These are phyloP conservation scores for Odobenus rosmarus DNA, from an alignment of 2,113 vertebrate genomes.

Conservation along the genomic window DNA sequence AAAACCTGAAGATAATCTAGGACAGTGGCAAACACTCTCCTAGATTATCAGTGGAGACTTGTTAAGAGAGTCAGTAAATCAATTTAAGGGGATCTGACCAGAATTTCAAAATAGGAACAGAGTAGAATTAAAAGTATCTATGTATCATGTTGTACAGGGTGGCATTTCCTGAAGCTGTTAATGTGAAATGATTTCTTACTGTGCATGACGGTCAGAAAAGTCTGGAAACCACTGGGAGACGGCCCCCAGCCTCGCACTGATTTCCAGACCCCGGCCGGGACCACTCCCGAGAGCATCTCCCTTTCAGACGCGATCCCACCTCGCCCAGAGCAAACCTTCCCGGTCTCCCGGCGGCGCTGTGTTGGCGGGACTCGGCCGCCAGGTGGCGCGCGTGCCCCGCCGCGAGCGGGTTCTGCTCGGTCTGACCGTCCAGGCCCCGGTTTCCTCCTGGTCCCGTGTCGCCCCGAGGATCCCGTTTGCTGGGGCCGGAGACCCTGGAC, in stretches of 20 bases:
- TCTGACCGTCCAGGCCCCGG: fast-evolving
- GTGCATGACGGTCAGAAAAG: neutral
- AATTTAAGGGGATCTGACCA: neutral
- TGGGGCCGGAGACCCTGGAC: neutral
- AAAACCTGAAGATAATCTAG: neutral
- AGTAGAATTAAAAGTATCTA: neutral
- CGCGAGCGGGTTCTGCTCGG: fast-evolving
- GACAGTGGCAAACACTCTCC: neutral
- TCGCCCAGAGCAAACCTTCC: neutral
- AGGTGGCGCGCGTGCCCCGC: neutral
- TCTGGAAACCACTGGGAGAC: neutral
- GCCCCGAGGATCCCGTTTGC: fast-evolving
- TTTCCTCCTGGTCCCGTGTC: neutral
- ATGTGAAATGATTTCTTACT: neutral
- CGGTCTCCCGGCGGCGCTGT: neutral
- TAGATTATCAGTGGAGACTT: neutral
- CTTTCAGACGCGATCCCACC: neutral
- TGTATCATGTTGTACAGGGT: neutral
- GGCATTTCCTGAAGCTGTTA: neutral
- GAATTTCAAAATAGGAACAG: neutral
- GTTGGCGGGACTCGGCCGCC: neutral
- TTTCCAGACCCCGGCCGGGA: neutral
- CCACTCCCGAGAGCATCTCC: fast-evolving
- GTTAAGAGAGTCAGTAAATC: neutral
- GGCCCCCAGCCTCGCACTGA: neutral